Evolutionary conservation across 2,797 vertebrate species (phyloP), one percentile per base, ranked within the genome.

Genomic region (Phoebastria nigripes): DNA sequence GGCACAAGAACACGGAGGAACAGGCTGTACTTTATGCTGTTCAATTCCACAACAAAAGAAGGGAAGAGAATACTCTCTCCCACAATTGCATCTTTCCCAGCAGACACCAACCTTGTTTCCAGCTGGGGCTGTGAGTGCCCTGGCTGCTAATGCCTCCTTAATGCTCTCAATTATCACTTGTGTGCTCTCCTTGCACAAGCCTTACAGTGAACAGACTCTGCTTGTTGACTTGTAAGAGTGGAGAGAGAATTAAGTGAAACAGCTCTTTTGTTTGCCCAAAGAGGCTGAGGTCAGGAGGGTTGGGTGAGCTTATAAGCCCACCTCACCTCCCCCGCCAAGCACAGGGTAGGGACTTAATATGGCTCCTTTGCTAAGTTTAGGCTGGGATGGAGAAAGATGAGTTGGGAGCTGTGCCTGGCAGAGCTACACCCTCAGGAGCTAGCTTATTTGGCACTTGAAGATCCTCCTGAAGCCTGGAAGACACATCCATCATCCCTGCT

Each of bases 21-120:
- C 96, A 97, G 85, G 61, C 90, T 95, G 94, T 96, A 87, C 93
- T 96, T 86, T 35, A 31, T 54, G 93, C 89, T 95, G 89, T 56
- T 93, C 93, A 71, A 69, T 80, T 78, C 89, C 82, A 89, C 94
- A 92, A 94, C 89, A 96, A 93, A 95, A 71, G 89, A 72, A 90
- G 65, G 74, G 85, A 77, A 82, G 70, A 89, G 90, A 91, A 65
- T n/a, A 79, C 77, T 85, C 63, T 71, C 85, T 86, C 65, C 93
- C 95, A 69, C 87, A 82, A 76, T 69, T 82, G 82, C 95, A 91
- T 78, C 94, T 69, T 89, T 90, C 93, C 93, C 94, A 70, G 86
- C 86, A 73, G 82, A 93, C 93, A 93, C 76, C 93, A 86, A 77
- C 74, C 94, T 79, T 74, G 55, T 47, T 95, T 89, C 95, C 96